Percentiles rank a stretch among this genome's conserved stretches.
These are phyloP conservation scores for Amphipoea lucens DNA, from an alignment of 2,888 invertebrate species.

Conservation along the genomic window DNA sequence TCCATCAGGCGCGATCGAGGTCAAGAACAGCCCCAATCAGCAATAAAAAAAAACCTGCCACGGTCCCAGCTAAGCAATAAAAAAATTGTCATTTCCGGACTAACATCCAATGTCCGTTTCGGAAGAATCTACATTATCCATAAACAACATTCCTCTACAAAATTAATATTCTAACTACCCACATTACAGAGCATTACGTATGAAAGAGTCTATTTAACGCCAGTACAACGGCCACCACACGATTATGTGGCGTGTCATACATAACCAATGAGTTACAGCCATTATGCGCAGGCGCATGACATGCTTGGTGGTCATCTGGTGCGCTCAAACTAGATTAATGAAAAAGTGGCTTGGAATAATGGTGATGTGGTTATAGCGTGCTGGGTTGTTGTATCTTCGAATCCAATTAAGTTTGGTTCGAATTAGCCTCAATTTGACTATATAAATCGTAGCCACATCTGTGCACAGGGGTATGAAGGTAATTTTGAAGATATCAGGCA, in stretches of 20 bases:
- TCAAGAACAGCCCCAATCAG: not conserved
- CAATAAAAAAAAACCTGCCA: not conserved
- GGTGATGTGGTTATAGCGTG: constrained; percentile 9
- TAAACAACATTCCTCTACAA: constrained; percentile 9
- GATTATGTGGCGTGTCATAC: constrained; percentile 49
- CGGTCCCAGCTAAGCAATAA: not conserved
- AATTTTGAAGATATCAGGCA: not conserved
- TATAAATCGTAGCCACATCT: not conserved
- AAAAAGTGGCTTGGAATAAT: constrained; percentile 15
- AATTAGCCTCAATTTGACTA: not conserved
- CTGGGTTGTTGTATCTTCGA: not conserved
- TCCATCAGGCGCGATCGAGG: not conserved
- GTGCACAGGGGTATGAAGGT: not conserved
- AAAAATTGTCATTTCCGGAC: not conserved
- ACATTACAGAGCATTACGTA: constrained; percentile 29
- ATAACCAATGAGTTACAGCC: constrained; percentile 55
- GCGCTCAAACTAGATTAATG: constrained; percentile 31
- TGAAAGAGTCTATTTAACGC: constrained; percentile 31
- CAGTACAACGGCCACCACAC: constrained; percentile 15
- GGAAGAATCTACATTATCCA: not conserved
- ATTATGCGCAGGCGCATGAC: constrained; percentile 31
- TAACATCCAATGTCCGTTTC: not conserved
- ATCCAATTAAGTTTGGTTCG: not conserved
- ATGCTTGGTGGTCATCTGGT: constrained; percentile 40
- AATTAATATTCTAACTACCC: constrained; percentile 27